Evolutionary conservation across 2,797 vertebrate genomes (phyloP), one percentile per base, ranked within the genome.

Genomic region (Sarcoramphus papa): DNA sequence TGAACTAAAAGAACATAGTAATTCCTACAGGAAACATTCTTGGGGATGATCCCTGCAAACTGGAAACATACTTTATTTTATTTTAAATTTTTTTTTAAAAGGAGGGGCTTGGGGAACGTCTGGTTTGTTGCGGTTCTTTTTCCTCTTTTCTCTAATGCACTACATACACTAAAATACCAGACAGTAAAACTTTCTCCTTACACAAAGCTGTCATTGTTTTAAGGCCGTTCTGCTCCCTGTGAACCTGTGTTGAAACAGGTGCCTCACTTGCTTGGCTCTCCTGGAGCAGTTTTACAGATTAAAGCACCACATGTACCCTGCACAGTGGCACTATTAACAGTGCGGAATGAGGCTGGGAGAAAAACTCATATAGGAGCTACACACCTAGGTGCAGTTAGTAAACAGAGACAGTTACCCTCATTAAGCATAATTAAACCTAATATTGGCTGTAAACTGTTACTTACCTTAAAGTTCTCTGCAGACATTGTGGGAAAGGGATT

Each of bases 381-480:
- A 98, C 93, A 98, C 95, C 97, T 98, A 97, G 96, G 91, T 98
- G 96, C 87, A 97, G 97, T 97, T 98, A 97, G 97, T 97, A 98
- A 98, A 97, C 91, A 96, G 97, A 97, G 94, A 97, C 93, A 96
- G 87, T 95, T 98, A 96, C 95, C 97, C 95, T 98, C 97, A 98
- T 98, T 98, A 98, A 97, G 95, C 93, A 95, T 98, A 98, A 98
- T 98, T 98, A 98, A 98, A 97, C 97, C 97, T 97, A 97, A 97
- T 98, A 98, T 97, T 98, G 97, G 98, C 97, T 97, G 94, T 97
- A 98, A 98, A 98, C 97, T 97, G 94, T 98, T 98, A 97, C 95
- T 98, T 98, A 98, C 97, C 96, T 98, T 97, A 97, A 98, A 98
- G 97, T 98, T 98, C 96, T 98, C 98, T 97, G 86, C 95, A 95